Base-by-base conservation (phyloP, 1,140 invertebrate genomes). In the Panagrolaimus sp. region DNA sequence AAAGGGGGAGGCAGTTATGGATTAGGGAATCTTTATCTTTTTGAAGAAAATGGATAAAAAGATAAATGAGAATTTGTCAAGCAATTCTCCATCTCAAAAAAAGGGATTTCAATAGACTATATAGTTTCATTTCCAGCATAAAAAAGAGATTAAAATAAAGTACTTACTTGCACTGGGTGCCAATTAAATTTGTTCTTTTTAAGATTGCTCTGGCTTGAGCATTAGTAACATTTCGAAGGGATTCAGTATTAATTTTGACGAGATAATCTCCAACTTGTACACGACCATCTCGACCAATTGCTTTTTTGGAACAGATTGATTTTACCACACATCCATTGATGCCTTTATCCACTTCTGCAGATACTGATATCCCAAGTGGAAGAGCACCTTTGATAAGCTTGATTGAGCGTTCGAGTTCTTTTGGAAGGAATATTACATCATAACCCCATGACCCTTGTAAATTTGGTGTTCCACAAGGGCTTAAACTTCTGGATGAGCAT, bases 301-400 rank as follows among this genome's bases (percentile, higher is more conserved):
- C 86, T 53, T 88, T 87, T 66, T 82, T 84, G 51, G 82, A 77
- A 20, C 83, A 81, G 11, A 89, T 81, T 42, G 84, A 84, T 57
- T 85, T 87, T 11, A 90, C 86, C 9, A 88, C 74, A 73, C 88
- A 87, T 7, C 89, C 89, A 83, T 89, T 89, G 8, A 87, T 78
- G 14, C 88, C 88, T 71, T 87, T 87, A 66, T 88, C 88, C 9
- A 86, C 84, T 43, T 86, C 83, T 38, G 84, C 78, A 51, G 83
- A 81, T n/a, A 83, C 42, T n/a, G 69, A 67, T 27, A 83, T 46
- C 25, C 79, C 89, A 62, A 89, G 73, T 27, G 78, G 75, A 63
- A 87, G 84, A 61, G 83, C 83, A 61, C 86, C 86, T 80, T 88
- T 88, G 65, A 85, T 86, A 8, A 89, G 82, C 75, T 86, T 86